Evolutionary conservation across 2,888 invertebrate species (phyloP).

Genomic region (Agrochola lychnidis): DNA sequence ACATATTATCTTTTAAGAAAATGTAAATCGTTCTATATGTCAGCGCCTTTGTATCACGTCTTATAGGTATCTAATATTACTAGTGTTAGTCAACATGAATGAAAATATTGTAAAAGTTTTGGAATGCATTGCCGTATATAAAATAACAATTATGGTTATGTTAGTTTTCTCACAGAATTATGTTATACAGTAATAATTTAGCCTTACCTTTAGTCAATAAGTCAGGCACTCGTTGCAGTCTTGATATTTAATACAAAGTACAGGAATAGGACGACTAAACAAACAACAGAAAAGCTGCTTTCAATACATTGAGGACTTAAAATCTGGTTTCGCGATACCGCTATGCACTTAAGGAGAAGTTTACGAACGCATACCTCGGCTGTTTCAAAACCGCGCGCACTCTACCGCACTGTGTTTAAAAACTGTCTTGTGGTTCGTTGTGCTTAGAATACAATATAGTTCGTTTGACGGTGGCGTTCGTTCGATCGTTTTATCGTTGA

Average conservation of each 20-base stretch:
- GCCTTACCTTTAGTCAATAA: slow-evolving; percentile 69
- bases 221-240: slow-evolving; percentile 65
- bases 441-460: slow-evolving; percentile 72
- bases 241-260: slow-evolving; percentile 60
- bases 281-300: slow-evolving; percentile 77
- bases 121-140: slow-evolving; percentile 38
- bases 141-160: background rate
- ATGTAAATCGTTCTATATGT: background rate
- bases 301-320: slow-evolving; percentile 76
- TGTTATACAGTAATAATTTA: slow-evolving; percentile 6
- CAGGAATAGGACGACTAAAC: slow-evolving; percentile 63
- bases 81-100: slow-evolving; percentile 32
- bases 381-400: slow-evolving; percentile 67
- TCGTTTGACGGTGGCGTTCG: slow-evolving; percentile 83
- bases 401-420: slow-evolving; percentile 66
- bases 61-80: slow-evolving; percentile 1
- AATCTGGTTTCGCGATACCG: slow-evolving; percentile 84
- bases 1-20: background rate
- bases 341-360: slow-evolving; percentile 78
- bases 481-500: slow-evolving; percentile 88
- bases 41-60: slow-evolving; percentile 6
- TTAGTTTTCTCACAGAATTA: slow-evolving; percentile 26
- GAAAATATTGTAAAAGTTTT: slow-evolving; percentile 34
- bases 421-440: slow-evolving; percentile 63
- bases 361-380: slow-evolving; percentile 68